These are phyloP conservation scores for Drosophila siamana DNA, from an alignment of 2,888 invertebrate genomes.

Conservation along the genomic window DNA sequence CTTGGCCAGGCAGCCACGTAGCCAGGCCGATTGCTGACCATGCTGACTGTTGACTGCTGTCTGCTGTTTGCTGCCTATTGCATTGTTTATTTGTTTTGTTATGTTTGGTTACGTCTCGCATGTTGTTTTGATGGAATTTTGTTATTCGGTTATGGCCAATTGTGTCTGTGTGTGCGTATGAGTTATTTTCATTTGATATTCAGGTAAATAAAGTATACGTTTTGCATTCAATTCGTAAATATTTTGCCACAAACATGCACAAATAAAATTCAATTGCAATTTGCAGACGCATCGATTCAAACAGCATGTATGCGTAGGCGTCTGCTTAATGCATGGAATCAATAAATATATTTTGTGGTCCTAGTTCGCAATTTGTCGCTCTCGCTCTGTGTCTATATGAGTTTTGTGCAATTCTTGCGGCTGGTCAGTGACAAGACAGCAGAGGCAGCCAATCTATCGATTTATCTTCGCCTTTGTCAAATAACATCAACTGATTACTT, in stretches of 20 bases:
- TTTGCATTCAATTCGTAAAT: conserved; percentile 51
- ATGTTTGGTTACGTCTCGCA: conserved; percentile 52
- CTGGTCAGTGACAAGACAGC: conserved; percentile 60
- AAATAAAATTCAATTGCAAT: conserved; percentile 48
- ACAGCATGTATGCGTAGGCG: conserved; percentile 25
- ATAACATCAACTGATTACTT: conserved; percentile 80
- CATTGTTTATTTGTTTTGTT: conserved; percentile 25
- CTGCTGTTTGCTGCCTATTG: conserved; percentile 9
- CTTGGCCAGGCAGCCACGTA: conserved; percentile 1
- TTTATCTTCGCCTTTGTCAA: conserved; percentile 72
- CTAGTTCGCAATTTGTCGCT: background rate
- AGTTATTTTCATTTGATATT: conserved; percentile 48
- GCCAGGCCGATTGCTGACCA: too few relatives aligned
- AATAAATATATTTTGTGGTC: conserved; percentile 63
- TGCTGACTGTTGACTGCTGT: background rate
- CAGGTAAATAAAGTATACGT: conserved; percentile 58
- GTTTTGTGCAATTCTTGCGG: conserved; percentile 39
- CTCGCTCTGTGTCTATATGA: background rate
- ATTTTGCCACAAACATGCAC: conserved; percentile 55
- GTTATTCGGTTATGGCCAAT: conserved; percentile 41
- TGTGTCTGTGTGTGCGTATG: conserved; percentile 14
- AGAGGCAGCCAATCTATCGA: conserved; percentile 60
- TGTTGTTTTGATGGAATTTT: conserved; percentile 54
- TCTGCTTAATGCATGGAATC: conserved; percentile 53
- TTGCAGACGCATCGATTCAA: conserved; percentile 4